Evolutionary conservation across 2,113 vertebrate species (phyloP), one percentile per base, ranked within the genome.

Genomic region (Xiphophorus maculatus): DNA sequence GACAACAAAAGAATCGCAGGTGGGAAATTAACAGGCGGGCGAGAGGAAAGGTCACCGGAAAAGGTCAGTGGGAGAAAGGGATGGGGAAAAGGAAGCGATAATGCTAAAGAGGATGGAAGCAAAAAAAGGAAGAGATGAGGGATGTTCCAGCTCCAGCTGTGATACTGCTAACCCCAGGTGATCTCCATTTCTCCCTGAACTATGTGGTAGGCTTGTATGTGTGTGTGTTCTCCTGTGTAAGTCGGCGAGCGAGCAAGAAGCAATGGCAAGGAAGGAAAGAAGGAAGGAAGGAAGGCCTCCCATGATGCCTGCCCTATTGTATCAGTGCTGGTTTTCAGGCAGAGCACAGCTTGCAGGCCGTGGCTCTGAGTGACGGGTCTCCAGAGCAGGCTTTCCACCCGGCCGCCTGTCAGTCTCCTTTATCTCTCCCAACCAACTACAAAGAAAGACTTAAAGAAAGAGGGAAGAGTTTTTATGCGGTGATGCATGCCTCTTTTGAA

Each of bases 111-210:
- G 12, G 68, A 77, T 28, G 35, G 67, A 62, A 58, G 65, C 51
- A 40, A 71, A 63, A 75, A 79, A 63, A 35, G 27, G 9, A 69
- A 37, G 19, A 17, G 58, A 58, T 29, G 42, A 48, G 44, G 66
- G 73, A 80, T 64, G 66, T 54, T 84, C 44, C 63, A 2, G 11
- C 71, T 85, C 82, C 84, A 84, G 85, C 90, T 92, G 92, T 19
- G 88, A 73, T 74, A 51, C 35, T 35, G 6, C 25, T 85, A 83
- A 86, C 86, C 84, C 73, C 73, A 72, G 77, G 71, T 82, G 77
- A 89, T 85, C 73, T 61, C 73, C 73, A 60, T 35, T 71, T 65
- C 76, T 70, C 84, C 74, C 63, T 0, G 74, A 77, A 83, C 75
- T 58, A 29, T 19, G 11, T 66, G 66, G 33, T 79, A 13, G 61